Conservation (phyloP, 2,113 vertebrate genomes). For the Mobula hypostoma region DNA sequence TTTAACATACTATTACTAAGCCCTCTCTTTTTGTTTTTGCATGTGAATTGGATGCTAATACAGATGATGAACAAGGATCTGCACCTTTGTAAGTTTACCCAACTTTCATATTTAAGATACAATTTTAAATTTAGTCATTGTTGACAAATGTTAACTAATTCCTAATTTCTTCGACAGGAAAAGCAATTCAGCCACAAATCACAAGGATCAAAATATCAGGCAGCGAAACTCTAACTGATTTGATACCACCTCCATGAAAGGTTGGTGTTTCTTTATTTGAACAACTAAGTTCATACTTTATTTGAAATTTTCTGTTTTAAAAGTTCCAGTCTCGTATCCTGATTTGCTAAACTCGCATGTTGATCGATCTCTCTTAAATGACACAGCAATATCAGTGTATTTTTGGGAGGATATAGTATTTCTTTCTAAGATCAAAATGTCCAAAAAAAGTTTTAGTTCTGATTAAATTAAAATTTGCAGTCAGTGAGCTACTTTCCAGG, state of each 20-base stretch:
- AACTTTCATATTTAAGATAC: neutral
- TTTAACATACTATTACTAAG: neutral
- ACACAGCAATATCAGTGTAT: neutral
- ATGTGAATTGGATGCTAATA: neutral
- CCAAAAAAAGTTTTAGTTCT: too few species aligned
- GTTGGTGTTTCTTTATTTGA: neutral
- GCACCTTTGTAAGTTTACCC: constrained; percentile 81
- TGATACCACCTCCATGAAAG: neutral
- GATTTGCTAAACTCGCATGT: neutral
- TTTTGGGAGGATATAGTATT: neutral
- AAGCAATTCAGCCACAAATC: constrained; percentile 72
- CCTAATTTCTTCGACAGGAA: constrained; percentile 61
- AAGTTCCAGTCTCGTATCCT: neutral
- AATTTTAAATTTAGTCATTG: neutral
- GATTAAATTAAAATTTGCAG: neutral
- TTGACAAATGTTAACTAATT: neutral
- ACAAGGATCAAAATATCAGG: constrained; percentile 83
- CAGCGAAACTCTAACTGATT: constrained; percentile 83
- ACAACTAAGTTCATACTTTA: neutral
- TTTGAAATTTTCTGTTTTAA: neutral
- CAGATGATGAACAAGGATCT: constrained; percentile 87
- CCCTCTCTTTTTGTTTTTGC: neutral
- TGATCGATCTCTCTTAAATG: neutral
- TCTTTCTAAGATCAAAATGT: too few species aligned
- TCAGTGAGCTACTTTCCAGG: neutral